Evolutionary conservation across 2,113 vertebrate species (phyloP).

Genomic region (Capreolus pygargus): DNA sequence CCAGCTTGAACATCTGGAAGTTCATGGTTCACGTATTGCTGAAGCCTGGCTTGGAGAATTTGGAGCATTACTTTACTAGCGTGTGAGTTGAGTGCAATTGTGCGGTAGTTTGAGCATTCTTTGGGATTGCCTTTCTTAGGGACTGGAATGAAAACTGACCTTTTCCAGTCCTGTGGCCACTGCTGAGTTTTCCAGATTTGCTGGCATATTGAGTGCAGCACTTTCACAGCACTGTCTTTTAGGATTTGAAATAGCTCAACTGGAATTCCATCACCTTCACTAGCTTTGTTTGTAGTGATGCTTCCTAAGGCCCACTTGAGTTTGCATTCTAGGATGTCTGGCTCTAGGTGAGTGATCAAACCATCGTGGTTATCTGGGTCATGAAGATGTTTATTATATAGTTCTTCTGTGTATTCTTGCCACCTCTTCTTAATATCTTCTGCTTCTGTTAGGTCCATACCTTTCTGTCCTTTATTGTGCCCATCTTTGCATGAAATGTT

Average conservation of each 20-base stretch:
- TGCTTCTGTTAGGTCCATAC: not conserved
- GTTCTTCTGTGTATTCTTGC: not conserved
- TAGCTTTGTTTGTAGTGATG: not conserved
- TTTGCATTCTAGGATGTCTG: not conserved
- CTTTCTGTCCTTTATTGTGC: not conserved
- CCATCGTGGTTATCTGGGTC: not conserved
- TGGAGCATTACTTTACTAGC: fast-evolving
- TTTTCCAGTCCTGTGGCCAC: not conserved
- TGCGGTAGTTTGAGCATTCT: not conserved
- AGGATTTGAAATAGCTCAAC: not conserved
- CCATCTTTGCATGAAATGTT: not conserved
- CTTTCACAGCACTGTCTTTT: not conserved
- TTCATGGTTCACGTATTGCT: not conserved
- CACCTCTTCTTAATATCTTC: not conserved
- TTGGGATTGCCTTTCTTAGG: not conserved
- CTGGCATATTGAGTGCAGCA: not conserved
- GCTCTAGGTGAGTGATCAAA: not conserved
- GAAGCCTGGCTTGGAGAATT: not conserved
- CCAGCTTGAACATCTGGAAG: not conserved
- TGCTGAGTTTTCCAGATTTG: not conserved
- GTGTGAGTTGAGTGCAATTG: not conserved
- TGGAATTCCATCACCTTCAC: not conserved
- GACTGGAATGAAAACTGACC: not conserved
- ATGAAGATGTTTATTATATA: not conserved
- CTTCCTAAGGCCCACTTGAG: not conserved